Conservation (phyloP, 2,113 vertebrate genomes). For the Tympanuchus pallidicinctus region DNA sequence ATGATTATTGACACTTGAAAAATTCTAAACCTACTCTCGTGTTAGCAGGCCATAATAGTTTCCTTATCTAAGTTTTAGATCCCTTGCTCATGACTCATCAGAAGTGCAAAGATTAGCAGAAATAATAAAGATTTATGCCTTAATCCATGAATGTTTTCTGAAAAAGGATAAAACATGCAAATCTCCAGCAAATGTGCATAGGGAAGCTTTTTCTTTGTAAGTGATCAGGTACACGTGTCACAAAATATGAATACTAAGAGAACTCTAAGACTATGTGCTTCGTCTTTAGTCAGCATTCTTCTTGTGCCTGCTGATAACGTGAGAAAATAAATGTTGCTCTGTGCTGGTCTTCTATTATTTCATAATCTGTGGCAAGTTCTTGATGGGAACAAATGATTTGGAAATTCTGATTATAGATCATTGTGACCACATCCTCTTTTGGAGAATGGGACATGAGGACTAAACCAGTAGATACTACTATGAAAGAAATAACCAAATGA, state of each 20-base stretch:
- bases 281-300: not conserved
- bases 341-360: not conserved
- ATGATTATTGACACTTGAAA: not conserved
- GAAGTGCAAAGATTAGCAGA: not conserved
- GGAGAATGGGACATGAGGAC: not conserved
- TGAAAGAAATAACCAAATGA: not conserved
- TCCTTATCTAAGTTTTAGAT: not conserved
- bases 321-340: not conserved
- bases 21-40: not conserved
- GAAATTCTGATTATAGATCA: not conserved
- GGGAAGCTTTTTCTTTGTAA: not conserved
- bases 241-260: not conserved
- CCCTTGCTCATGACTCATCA: not conserved
- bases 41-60: not conserved
- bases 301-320: not conserved
- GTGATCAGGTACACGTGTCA: not conserved
- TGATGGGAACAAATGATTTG: not conserved
- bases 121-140: not conserved
- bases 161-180: not conserved
- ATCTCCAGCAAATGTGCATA: not conserved
- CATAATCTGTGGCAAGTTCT: not conserved
- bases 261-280: not conserved
- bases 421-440: not conserved
- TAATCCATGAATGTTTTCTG: not conserved
- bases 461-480: not conserved